Conservation (phyloP, 2,113 vertebrate genomes). For the Andinoacara biseriatus region DNA sequence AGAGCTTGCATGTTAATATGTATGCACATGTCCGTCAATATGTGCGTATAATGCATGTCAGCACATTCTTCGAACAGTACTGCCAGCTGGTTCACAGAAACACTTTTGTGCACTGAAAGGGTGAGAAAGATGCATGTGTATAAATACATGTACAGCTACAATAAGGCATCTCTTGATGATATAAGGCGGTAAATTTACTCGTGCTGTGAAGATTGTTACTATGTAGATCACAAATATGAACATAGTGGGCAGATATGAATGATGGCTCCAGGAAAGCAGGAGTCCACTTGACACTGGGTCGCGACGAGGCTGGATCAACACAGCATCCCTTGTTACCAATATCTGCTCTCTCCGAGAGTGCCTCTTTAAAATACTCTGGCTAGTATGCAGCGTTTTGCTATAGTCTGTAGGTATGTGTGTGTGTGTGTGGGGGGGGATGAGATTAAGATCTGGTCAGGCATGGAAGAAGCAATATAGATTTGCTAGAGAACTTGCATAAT, state of each 20-base stretch:
- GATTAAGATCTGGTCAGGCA: neutral
- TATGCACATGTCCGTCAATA: conserved; percentile 42
- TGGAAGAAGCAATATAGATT: neutral
- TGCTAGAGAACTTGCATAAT: conserved; percentile 19
- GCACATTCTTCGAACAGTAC: conserved; percentile 48
- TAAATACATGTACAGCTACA: conserved; percentile 6
- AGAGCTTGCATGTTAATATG: conserved; percentile 38
- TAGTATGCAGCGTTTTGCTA: conserved; percentile 51
- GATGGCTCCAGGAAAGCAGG: conserved; percentile 72
- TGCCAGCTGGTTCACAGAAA: conserved; percentile 48
- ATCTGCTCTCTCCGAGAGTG: conserved; percentile 55
- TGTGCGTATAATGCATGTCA: conserved; percentile 36
- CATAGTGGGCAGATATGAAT: conserved; percentile 62
- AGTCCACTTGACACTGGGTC: conserved; percentile 74
- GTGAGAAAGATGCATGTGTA: neutral
- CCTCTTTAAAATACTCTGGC: conserved; percentile 61
- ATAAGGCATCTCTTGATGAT: conserved; percentile 3
- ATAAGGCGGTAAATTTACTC: conserved; percentile 40
- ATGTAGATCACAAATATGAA: conserved; percentile 24
- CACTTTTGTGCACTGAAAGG: conserved; percentile 37
- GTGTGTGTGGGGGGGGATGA: neutral
- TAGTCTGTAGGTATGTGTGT: conserved; percentile 1
- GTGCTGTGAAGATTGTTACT: neutral
- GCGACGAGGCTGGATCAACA: conserved; percentile 74
- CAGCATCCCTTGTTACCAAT: conserved; percentile 62